Conservation (phyloP, 2,888 invertebrate species). For the Zootermopsis nevadensis region DNA sequence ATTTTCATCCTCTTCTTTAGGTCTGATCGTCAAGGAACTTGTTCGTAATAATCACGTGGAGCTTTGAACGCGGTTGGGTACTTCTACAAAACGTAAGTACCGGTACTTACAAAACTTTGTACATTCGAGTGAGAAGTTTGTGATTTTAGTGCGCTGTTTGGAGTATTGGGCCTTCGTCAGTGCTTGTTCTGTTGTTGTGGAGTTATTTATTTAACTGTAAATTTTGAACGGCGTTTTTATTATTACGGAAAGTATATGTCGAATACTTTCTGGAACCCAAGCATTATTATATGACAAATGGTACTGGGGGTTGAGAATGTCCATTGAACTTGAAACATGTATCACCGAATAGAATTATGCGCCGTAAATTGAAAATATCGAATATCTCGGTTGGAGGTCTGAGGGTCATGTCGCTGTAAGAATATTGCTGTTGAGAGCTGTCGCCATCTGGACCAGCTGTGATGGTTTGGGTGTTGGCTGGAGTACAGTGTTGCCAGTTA, state of each 20-base stretch:
- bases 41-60: slow-evolving; percentile 9
- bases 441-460: slow-evolving; percentile 44
- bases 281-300: background rate
- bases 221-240: background rate
- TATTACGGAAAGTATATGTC: too few species aligned
- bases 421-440: slow-evolving; percentile 3
- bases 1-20: slow-evolving; percentile 21
- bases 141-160: background rate
- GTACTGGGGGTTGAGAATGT: too few species aligned
- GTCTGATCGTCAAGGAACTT: background rate
- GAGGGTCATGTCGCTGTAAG: slow-evolving; percentile 8
- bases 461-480: slow-evolving; percentile 39
- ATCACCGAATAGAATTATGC: background rate
- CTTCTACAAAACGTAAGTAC: background rate
- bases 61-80: slow-evolving; percentile 12
- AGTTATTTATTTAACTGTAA: background rate
- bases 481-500: slow-evolving; percentile 38
- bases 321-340: too few species aligned
- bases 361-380: background rate
- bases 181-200: background rate
- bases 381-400: slow-evolving; percentile 23
- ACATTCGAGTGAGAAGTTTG: background rate
- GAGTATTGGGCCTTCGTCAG: background rate
- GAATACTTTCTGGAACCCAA: background rate
- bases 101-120: background rate